Evolutionary conservation across 1,140 invertebrate genomes (phyloP), one percentile per base, ranked within the genome.

Genomic region (Anthonomus grandis): DNA sequence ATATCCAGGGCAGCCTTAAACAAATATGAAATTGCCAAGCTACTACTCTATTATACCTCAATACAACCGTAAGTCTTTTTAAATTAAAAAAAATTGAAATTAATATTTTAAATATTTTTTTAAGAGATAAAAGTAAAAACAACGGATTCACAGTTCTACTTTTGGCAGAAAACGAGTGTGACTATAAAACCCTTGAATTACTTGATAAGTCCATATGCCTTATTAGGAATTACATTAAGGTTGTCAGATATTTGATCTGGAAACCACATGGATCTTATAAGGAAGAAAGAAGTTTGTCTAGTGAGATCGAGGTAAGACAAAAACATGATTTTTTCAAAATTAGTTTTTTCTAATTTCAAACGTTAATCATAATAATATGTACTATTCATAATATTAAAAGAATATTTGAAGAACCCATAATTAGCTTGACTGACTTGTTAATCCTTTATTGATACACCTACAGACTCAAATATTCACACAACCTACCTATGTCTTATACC

Each of bases 41-140:
- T 81, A 52, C 59, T 81, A 39, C 69, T 81, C 45, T 81, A 80
- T 72, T 81, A 81, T 68, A 76, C 74, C 41, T 76, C 78, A 31
- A 74, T 82, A 64, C 76, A 79, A 17, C 76, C 74, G 80, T 82
- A 74, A 79, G 74, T 69, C 42, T 47, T 36, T 13, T 17, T 21
- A 9, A 8, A 41, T 10, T 15, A 10, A n/a, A n/a, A n/a, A n/a
- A n/a, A n/a, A n/a, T n/a, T n/a, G n/a, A n/a, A n/a, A n/a, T n/a
- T n/a, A n/a, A n/a, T n/a, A n/a, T n/a, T n/a, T n/a, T 41, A 15
- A 57, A 47, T 3, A 46, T 23, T 1, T 22, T 23, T 1, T 1
- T 12, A 22, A 25, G 13, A 46, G n/a, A 23, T 23, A 25, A 22
- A 27, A 13, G 13, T 47, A 41, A 44, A 52, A 44, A 45, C 17